Base-by-base conservation (phyloP, 2,113 vertebrate genomes). In the Callaeas wilsoni region DNA sequence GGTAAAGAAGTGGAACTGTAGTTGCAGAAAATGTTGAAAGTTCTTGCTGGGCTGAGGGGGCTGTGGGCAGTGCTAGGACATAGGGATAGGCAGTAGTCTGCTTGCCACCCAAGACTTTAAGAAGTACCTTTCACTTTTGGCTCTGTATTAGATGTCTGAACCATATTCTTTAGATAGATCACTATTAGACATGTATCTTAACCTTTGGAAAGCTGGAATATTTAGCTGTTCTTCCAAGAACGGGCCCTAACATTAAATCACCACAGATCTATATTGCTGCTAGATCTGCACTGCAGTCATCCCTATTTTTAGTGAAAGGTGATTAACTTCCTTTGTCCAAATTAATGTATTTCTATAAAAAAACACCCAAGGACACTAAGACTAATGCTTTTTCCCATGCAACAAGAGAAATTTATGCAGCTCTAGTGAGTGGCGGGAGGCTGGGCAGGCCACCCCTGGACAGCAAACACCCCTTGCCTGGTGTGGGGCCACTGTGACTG, bases 381-480 rank as follows among this genome's bases (percentile, higher is more conserved):
- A 73, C 17, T 46, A 46, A 63, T 29, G 30, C 2, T 81, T 84
- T 69, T 50, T 32, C 30, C 41, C 16, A 27, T 20, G 27, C 41
- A 47, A 52, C 25, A 42, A n/a, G 69, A 64, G 33, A 65, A 42
- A 64, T 27, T 29, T 0, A 16, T 13, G 32, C 35, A 67, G 67
- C 17, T 56, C 7, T 19, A 26, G 11, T 0, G 0, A 86, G 80
- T 2, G 10, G 27, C 23, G 30, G 50, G 30, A 60, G 33, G 52
- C 25, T 39, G 30, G 27, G 26, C 60, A 78, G 42, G 27, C 49
- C 27, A 37, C 18, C 8, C 30, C 60, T 27, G 46, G 50, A 15
- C 29, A 60, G 35, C 60, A 59, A 60, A 60, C 49, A 55, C 14
- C 25, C 39, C 26, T 59, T 3, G 5, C 30, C 49, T 41, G 13